These are phyloP conservation scores for Avahi laniger DNA, from an alignment of 2,797 vertebrate genomes.

Conservation along the genomic window DNA sequence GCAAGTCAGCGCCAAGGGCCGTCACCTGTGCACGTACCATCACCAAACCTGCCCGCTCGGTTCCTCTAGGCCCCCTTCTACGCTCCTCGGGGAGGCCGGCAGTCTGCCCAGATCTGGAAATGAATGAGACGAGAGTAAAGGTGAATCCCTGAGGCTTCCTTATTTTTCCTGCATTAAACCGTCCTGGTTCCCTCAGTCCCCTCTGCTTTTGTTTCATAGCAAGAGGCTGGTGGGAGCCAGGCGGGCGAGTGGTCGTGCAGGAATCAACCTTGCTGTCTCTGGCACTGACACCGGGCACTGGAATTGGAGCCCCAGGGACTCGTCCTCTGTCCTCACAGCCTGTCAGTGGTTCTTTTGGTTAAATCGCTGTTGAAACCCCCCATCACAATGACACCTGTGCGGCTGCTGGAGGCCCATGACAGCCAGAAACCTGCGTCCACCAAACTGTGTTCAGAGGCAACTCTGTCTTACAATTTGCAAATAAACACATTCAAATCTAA, in stretches of 20 bases:
- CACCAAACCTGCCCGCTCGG: neutral
- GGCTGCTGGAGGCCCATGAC: neutral
- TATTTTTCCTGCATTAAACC: neutral
- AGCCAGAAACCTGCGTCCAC: neutral
- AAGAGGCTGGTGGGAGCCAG: neutral
- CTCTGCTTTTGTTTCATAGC: neutral
- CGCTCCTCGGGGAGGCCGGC: neutral
- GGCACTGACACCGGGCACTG: neutral
- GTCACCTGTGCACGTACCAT: fast-evolving
- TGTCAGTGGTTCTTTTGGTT: neutral
- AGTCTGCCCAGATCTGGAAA: neutral
- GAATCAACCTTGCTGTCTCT: neutral
- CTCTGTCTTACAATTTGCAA: neutral
- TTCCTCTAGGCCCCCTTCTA: neutral
- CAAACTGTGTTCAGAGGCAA: neutral
- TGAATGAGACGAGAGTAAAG: neutral
- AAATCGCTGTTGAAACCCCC: neutral
- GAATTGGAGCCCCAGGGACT: neutral
- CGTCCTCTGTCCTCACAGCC: neutral
- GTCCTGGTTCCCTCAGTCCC: too few relatives aligned
- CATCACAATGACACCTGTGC: fast-evolving
- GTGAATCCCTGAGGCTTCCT: neutral
- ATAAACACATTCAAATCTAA: neutral
- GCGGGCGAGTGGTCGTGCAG: fast-evolving
- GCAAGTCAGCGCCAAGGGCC: neutral